Base-by-base conservation (phyloP, 2,797 vertebrate genomes). In the Poecilia picta region DNA sequence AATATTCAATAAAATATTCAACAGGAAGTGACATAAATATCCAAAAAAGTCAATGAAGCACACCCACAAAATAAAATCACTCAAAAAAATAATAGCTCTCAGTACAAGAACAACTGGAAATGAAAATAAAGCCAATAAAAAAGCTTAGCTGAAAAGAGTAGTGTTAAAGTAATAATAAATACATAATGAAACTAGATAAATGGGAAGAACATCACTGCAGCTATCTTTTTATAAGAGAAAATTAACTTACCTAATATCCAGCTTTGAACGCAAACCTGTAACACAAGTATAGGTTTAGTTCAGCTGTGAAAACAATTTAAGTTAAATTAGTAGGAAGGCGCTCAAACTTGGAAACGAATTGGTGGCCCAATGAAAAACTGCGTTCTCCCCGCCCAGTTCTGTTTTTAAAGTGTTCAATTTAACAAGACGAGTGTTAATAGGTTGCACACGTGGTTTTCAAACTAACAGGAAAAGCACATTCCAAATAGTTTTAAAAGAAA, bases 181-280 rank as follows among this genome's bases (percentile, higher is more conserved):
- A 41, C 36, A 41, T 41, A 64, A 64, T 12, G 31, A 8, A 16
- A 36, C 31, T 39, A 68, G 20, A 68, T 7, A 33, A 64, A 64
- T 10, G 25, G 16, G 16, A 5, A 66, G 31, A 66, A 23, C 62
- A 39, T 20, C 18, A 18, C 15, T 23, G 18, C 8, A 66, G 18
- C 62, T 20, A 10, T 13, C n/a, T 13, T 43, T 11, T 25, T 43
- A 12, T 25, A 31, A 15, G n/a, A 77, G 1, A 79, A 81, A 86
- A 4, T 15, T 1, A 45, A 90, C 93, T 90, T 59, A 94, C 94
- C 90, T 74, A 79, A 75, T 84, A 87, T 64, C 72, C 57, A 90
- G 73, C 82, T 84, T 72, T 93, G 91, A 88, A 94, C 84, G 76
- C 86, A 94, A 77, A 95, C 84, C 95, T 96, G 91, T 46, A 91